Conservation (phyloP, 2,113 vertebrate species). For the Willisornis vidua region DNA sequence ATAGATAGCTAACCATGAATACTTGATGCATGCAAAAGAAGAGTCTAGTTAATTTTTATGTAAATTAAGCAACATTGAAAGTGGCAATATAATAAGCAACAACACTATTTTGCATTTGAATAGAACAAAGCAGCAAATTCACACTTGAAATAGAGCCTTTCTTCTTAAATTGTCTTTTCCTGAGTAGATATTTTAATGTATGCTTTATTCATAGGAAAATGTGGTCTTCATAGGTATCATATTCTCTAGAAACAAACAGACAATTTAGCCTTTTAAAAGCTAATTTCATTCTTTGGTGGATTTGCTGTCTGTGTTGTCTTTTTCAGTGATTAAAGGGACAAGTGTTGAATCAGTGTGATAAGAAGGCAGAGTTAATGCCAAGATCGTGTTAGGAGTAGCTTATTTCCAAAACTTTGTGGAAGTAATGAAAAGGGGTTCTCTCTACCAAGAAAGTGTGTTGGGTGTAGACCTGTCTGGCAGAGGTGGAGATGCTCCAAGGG, state of each 20-base stretch:
- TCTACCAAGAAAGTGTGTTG: too few relatives aligned
- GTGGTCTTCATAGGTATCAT: background rate
- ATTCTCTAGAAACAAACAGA: background rate
- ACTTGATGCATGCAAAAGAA: conserved; percentile 52
- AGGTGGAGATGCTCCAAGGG: background rate
- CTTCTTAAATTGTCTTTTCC: background rate
- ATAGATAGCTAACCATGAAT: conserved; percentile 59
- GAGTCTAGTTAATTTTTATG: conserved; percentile 65
- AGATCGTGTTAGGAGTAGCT: background rate
- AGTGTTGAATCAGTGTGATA: background rate
- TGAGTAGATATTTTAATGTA: background rate
- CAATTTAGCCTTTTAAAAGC: background rate
- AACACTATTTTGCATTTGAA: conserved; percentile 9
- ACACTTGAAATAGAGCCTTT: background rate
- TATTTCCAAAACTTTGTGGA: background rate
- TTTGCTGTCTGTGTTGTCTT: background rate
- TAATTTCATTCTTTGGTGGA: background rate
- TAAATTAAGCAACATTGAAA: conserved; percentile 34
- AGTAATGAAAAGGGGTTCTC: background rate
- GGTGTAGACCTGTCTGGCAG: background rate
- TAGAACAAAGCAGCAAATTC: conserved; percentile 11
- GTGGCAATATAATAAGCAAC: conserved; percentile 17
- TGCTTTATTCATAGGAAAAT: background rate
- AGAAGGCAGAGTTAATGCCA: background rate
- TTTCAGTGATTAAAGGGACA: background rate